Percentiles rank a stretch among this genome's conserved stretches.
These are phyloP conservation scores for Eira barbara DNA, from an alignment of 2,113 vertebrate species.

Conservation along the genomic window DNA sequence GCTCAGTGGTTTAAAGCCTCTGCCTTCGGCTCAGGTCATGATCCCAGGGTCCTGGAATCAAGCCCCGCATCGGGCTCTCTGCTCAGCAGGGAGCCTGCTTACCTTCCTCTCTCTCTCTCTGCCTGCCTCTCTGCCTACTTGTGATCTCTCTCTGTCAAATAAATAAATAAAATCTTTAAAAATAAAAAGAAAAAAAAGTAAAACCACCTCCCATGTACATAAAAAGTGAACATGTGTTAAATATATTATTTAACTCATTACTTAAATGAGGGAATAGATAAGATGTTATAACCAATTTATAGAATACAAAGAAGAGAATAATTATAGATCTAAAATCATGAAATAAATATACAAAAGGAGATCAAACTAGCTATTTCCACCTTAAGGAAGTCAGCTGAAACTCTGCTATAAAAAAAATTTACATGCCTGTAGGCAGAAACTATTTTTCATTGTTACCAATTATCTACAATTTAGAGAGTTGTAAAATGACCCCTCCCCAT, in stretches of 20 bases:
- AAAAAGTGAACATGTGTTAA: neutral
- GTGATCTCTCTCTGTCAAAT: too few relatives aligned
- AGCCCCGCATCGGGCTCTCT: too few relatives aligned
- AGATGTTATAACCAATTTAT: neutral
- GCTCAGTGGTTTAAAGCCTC: too few relatives aligned
- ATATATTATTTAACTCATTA: neutral
- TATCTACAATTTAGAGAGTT: neutral
- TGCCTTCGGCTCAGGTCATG: too few relatives aligned
- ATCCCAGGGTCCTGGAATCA: too few relatives aligned
- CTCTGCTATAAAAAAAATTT: neutral
- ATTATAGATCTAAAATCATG: neutral
- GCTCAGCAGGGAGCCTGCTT: too few relatives aligned
- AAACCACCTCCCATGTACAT: neutral
- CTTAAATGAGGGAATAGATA: neutral
- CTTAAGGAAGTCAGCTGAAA: neutral
- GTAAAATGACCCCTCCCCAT: neutral
- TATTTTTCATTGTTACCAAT: neutral
- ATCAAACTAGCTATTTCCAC: neutral
- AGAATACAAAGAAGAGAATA: neutral
- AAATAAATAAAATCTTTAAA: too few relatives aligned
- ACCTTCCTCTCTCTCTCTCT: too few relatives aligned
- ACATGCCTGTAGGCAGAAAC: neutral
- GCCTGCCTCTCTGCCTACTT: too few relatives aligned
- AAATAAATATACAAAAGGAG: neutral
- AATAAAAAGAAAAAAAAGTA: neutral